Evolutionary conservation across 2,797 vertebrate species (phyloP), one percentile per base, ranked within the genome.

Genomic region (Okamejei kenojei): DNA sequence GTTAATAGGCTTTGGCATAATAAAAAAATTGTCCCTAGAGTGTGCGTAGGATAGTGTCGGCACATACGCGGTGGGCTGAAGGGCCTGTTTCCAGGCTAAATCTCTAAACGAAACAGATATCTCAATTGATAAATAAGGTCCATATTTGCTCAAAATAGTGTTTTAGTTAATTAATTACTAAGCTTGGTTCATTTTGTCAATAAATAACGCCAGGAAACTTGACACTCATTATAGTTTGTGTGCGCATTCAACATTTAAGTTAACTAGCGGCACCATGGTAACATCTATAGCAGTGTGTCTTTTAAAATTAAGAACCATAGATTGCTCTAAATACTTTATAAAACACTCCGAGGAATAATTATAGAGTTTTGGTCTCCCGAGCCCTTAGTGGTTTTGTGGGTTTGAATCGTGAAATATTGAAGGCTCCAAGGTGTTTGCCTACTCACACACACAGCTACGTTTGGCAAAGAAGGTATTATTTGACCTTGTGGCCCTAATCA

Each of bases 401-500:
- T 65, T 65, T 65, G n/a, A 86, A 7, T 11, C 29, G 63, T 86
- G 23, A 86, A n/a, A 7, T 86, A 86, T 86, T 5, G 17, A 54
- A n/a, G 82, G 63, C 61, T 86, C 45, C 61, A 26, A 19, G 81
- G 81, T 61, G 82, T 86, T 58, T 86, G 29, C 61, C 15, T 8
- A 13, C 58, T 7, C 29, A 17, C 29, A 63, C 29, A 63, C 82
- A 86, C 26, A 17, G 82, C 82, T n/a, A 17, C 19, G 26, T 63
- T 63, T 63, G 26, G 17, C 82, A 63, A 32, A 86, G 26, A 13
- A 86, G 54, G 82, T 86, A 86, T 63, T 65, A 63, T 65, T 63
- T 86, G 82, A 86, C 58, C 58, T 86, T 86, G 82, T 65, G n/a
- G 13, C 7, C 82, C 82, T 86, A n/a, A 86, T 86, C 82, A 86